phyloP scores from a whole-genome alignment of 2,113 vertebrate genomes.

The Fregetta grallaria region DNA sequence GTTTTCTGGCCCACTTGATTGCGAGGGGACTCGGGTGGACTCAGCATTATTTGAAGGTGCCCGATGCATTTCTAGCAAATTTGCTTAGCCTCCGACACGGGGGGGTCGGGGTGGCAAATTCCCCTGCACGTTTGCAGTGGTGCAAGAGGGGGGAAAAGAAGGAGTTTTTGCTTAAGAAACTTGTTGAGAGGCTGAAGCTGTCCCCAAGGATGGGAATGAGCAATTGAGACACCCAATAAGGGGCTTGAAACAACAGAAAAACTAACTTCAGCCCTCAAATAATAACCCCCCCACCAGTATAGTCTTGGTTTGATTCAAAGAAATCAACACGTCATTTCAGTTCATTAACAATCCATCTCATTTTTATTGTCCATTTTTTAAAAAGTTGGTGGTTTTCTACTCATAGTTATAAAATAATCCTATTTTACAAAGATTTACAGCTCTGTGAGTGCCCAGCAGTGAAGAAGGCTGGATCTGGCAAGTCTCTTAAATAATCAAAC shows the following conservation, averaged over 20 bases:
- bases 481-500: slow-evolving; percentile 4
- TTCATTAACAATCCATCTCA: slow-evolving; percentile 46
- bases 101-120: not conserved
- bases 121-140: accelerated
- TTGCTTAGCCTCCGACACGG: accelerated
- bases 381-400: not conserved
- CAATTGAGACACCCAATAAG: not conserved
- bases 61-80: accelerated
- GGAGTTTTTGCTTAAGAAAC: not conserved
- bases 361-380: slow-evolving; percentile 70
- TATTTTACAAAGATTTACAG: slow-evolving; percentile 92
- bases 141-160: not conserved
- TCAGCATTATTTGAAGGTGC: accelerated
- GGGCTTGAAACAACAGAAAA: not conserved
- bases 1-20: not conserved
- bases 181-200: not conserved
- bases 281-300: accelerated
- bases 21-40: accelerated
- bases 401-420: slow-evolving; percentile 77
- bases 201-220: not conserved
- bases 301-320: not conserved
- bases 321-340: not conserved
- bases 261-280: not conserved
- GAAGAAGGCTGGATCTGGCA: not conserved
- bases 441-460: not conserved